Evolutionary conservation across 1,140 invertebrate species (phyloP).

Genomic region (Batillaria attramentaria): DNA sequence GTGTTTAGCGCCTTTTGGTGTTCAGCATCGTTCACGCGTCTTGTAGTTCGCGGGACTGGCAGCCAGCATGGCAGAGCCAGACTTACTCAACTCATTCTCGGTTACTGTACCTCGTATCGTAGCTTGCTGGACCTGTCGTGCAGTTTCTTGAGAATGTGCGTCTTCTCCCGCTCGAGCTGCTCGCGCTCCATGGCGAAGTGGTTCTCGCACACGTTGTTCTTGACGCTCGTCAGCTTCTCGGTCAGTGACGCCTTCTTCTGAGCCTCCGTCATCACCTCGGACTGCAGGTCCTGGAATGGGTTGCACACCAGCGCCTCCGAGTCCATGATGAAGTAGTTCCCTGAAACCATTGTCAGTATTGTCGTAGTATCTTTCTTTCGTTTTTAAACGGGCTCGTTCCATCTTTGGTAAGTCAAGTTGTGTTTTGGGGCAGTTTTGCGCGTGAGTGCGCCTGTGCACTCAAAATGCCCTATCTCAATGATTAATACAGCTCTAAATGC

Average conservation of each 20-base stretch:
- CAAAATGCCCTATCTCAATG: too few relatives aligned
- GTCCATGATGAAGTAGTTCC: constrained; percentile 69
- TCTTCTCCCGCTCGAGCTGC: constrained; percentile 54
- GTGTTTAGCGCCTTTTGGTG: too few relatives aligned
- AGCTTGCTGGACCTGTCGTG: constrained; percentile 57
- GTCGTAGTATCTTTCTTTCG: too few relatives aligned
- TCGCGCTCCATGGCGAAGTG: constrained; percentile 47
- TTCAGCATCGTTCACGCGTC: too few relatives aligned
- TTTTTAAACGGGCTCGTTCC: too few relatives aligned
- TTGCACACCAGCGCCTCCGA: constrained; percentile 63
- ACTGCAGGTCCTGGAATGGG: constrained; percentile 57
- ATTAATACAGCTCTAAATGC: too few relatives aligned
- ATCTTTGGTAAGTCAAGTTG: too few relatives aligned
- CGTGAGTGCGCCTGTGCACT: too few relatives aligned
- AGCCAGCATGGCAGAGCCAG: too few relatives aligned
- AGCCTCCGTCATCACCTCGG: constrained; percentile 48
- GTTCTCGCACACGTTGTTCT: constrained; percentile 65
- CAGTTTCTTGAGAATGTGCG: constrained; percentile 51
- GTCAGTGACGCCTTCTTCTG: constrained; percentile 54
- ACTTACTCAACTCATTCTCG: neutral
- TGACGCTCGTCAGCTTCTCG: constrained; percentile 62
- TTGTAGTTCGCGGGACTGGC: too few relatives aligned
- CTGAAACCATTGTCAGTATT: constrained; percentile 47
- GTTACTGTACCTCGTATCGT: constrained; percentile 56
- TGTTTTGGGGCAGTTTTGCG: too few relatives aligned